Evolutionary conservation across 1,140 invertebrate genomes (phyloP).

Genomic region (Acromyrmex charruanus): DNA sequence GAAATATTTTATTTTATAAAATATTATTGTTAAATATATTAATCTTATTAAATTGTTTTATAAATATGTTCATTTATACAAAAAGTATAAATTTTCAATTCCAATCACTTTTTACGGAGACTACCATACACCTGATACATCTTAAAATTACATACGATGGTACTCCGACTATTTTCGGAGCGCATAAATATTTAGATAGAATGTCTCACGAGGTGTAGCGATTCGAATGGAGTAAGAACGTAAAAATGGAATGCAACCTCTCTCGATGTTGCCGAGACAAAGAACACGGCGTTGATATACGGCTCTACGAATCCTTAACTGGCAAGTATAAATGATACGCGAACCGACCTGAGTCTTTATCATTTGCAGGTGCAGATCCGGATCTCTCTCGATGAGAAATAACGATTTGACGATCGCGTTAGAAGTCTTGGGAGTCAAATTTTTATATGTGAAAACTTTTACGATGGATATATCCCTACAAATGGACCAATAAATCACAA

Average conservation of each 20-base stretch:
- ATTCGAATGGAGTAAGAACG: constrained; percentile 61
- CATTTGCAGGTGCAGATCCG: constrained; percentile 11
- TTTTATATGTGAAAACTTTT: constrained; percentile 9
- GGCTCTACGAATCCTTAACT: constrained; percentile 28
- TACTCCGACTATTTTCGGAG: constrained; percentile 42
- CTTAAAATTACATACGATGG: constrained; percentile 3
- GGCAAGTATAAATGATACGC: constrained; percentile 49
- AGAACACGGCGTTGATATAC: constrained; percentile 29
- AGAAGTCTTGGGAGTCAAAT: neutral
- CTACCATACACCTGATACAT: too few species aligned
- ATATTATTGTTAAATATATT: too few species aligned
- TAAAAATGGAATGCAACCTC: constrained; percentile 43
- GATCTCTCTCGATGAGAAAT: neutral
- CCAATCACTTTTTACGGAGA: too few species aligned
- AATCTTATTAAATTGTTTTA: too few species aligned
- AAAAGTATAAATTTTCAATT: too few species aligned
- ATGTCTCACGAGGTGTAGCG: constrained; percentile 19
- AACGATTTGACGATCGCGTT: neutral
- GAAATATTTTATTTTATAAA: too few species aligned
- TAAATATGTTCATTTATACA: too few species aligned
- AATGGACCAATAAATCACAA: neutral
- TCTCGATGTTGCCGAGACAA: constrained; percentile 11
- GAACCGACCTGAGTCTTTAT: constrained; percentile 9
- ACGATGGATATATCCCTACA: neutral
- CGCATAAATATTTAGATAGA: constrained; percentile 60